phyloP scores from a whole-genome alignment of 2,888 invertebrate genomes.

The Tridacna gigas region DNA sequence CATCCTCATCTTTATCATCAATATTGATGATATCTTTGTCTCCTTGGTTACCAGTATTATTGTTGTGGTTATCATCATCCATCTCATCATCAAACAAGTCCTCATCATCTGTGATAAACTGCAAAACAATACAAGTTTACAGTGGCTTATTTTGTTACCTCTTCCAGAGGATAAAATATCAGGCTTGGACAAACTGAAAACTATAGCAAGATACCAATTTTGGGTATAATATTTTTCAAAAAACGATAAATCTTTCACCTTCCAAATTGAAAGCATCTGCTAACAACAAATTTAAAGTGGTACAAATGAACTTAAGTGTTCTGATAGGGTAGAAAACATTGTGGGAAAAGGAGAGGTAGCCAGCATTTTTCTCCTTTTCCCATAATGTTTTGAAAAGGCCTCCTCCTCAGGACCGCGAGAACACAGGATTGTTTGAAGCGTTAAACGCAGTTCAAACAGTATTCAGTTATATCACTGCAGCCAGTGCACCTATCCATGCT shows the following conservation, averaged over 20 bases:
- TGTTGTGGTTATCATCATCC: neutral
- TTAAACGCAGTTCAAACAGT: too few relatives aligned
- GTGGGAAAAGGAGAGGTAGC: neutral
- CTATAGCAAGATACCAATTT: neutral
- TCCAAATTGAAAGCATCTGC: neutral
- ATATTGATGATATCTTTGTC: constrained; percentile 41
- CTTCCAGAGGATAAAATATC: neutral
- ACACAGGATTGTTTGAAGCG: too few relatives aligned
- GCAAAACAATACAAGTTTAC: neutral
- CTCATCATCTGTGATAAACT: constrained; percentile 18
- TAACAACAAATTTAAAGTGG: neutral
- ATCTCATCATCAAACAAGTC: constrained; percentile 29
- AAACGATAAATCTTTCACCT: too few relatives aligned
- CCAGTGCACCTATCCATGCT: too few relatives aligned
- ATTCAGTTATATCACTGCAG: too few relatives aligned
- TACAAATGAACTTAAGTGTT: too few relatives aligned
- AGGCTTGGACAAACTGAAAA: neutral
- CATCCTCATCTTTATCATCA: constrained; percentile 59
- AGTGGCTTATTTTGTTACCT: neutral
- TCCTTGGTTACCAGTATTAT: constrained; percentile 32
- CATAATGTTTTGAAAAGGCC: too few relatives aligned
- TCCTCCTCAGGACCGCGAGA: too few relatives aligned
- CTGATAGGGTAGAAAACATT: neutral
- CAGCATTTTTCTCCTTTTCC: neutral
- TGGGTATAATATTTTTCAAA: neutral